Conservation (phyloP, 1,140 invertebrate genomes). For the Mesaphorura yosii region DNA sequence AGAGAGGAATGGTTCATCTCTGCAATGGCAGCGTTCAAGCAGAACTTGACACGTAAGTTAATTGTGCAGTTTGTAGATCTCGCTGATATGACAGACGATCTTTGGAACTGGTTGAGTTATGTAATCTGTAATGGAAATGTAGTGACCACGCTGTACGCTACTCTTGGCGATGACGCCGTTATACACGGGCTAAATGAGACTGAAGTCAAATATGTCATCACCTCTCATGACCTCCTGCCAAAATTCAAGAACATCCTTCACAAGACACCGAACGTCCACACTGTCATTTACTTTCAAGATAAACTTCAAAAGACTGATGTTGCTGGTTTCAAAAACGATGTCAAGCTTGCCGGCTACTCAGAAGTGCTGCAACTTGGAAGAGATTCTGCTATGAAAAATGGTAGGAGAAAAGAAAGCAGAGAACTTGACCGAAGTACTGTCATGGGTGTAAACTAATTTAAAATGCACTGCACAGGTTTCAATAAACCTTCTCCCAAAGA, state of each 20-base stretch:
- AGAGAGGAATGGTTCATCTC: conserved; percentile 93
- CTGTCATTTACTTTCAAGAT: conserved; percentile 49
- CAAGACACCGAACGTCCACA: conserved; percentile 56
- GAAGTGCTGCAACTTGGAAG: background rate
- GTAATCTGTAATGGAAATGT: no score
- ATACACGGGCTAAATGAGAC: conserved; percentile 93
- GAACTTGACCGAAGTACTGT: no score
- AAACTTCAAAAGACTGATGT: conserved; percentile 4
- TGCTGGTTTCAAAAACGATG: background rate
- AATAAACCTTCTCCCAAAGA: no score
- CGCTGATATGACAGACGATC: background rate
- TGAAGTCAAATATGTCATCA: conserved; percentile 79
- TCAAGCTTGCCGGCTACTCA: background rate
- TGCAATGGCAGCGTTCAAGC: conserved; percentile 86
- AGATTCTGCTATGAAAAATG: background rate
- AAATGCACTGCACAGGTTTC: conserved; percentile 48
- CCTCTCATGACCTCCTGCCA: conserved; percentile 74
- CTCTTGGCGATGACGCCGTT: conserved; percentile 89
- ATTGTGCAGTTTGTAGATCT: background rate
- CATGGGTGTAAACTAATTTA: background rate
- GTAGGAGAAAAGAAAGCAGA: no score
- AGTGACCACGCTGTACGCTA: conserved; percentile 93
- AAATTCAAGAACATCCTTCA: conserved; percentile 69
- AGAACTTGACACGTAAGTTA: conserved; percentile 62
- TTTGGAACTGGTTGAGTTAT: no score